Conservation (phyloP, 1,140 invertebrate species). For the Ruditapes philippinarum region DNA sequence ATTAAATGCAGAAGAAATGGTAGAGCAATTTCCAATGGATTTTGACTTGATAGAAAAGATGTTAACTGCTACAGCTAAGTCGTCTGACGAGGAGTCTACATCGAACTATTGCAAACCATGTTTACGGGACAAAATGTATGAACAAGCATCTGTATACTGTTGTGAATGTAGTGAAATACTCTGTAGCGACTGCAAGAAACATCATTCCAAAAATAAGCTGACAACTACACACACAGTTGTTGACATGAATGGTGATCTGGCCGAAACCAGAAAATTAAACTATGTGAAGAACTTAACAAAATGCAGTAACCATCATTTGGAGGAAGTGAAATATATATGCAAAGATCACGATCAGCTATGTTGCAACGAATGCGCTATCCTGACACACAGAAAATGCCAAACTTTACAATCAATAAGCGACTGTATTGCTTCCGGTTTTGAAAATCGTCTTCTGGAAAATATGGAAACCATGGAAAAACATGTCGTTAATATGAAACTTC, state of each 20-base stretch:
- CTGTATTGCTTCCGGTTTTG: no score
- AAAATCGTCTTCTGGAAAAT: not conserved
- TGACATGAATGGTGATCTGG: not conserved
- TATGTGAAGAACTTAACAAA: not conserved
- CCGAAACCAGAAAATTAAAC: not conserved
- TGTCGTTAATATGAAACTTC: not conserved
- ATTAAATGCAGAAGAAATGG: no score
- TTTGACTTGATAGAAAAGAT: no score
- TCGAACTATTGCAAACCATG: not conserved
- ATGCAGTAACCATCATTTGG: not conserved
- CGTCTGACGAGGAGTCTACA: no score
- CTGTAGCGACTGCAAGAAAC: not conserved
- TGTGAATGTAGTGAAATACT: slow-evolving; percentile 13
- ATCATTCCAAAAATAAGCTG: slow-evolving; percentile 14
- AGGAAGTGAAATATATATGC: slow-evolving; percentile 26
- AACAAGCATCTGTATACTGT: not conserved
- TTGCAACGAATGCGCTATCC: slow-evolving; percentile 30
- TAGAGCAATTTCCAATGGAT: no score
- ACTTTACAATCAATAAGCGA: not conserved
- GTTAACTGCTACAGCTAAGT: no score
- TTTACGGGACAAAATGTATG: not conserved
- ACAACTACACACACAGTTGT: not conserved
- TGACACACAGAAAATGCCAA: not conserved
- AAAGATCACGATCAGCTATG: slow-evolving; percentile 31
- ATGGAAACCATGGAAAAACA: not conserved